Conservation (phyloP, 92 coral and sea anemone species). For the Virgularia gustaviana region DNA sequence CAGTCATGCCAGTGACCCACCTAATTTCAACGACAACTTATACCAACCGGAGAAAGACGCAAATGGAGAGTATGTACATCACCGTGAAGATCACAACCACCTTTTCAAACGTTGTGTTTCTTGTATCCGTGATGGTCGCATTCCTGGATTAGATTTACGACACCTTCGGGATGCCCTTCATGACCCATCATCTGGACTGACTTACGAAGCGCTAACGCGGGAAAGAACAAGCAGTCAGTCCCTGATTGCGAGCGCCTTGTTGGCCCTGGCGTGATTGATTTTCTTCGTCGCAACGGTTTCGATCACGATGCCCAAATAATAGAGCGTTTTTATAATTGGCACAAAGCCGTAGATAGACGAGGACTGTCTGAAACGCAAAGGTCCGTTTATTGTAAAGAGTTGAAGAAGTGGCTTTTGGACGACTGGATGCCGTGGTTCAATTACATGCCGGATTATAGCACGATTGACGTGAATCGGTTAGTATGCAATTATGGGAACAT, state of each 20-base stretch:
- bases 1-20: constrained; percentile 44
- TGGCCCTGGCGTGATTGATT: constrained; percentile 52
- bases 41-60: constrained; percentile 64
- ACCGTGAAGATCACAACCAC: constrained; percentile 59
- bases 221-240: constrained; percentile 62
- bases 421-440: constrained; percentile 67
- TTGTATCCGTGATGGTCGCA: constrained; percentile 52
- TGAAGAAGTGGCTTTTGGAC: constrained; percentile 55
- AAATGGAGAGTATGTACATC: constrained; percentile 28
- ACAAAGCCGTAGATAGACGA: constrained; percentile 69
- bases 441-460: constrained; percentile 12
- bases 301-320: constrained; percentile 39
- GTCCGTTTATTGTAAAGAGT: constrained; percentile 32
- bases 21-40: constrained; percentile 46
- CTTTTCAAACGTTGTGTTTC: constrained; percentile 43
- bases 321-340: constrained; percentile 61
- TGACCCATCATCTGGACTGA: constrained; percentile 61
- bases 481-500: too few relatives aligned
- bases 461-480: constrained; percentile 61
- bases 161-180: constrained; percentile 47
- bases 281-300: constrained; percentile 40
- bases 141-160: constrained; percentile 50
- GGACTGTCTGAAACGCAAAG: constrained; percentile 46
- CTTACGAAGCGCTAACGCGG: constrained; percentile 70
- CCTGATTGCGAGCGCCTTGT: constrained; percentile 65